Evolutionary conservation across 1,140 invertebrate genomes (phyloP).

Genomic region (Calycopis cecrops): DNA sequence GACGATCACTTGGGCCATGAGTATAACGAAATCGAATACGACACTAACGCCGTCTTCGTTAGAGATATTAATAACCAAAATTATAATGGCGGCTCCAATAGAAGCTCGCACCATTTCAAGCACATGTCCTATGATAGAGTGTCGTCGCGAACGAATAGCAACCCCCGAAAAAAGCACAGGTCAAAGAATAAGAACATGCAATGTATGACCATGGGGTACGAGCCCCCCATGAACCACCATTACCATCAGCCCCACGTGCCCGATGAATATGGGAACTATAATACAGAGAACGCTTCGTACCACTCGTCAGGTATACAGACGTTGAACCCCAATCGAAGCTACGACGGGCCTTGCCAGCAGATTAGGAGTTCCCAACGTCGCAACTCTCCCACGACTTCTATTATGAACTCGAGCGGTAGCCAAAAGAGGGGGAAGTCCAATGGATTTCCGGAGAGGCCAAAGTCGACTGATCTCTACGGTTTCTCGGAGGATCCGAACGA

Average conservation of each 20-base stretch:
- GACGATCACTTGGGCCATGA: slow-evolving; percentile 71
- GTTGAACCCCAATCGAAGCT: slow-evolving; percentile 66
- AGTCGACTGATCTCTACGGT: slow-evolving; percentile 75
- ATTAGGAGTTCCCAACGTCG: slow-evolving; percentile 60
- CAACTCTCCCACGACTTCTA: slow-evolving; percentile 64
- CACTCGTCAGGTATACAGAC: slow-evolving; percentile 71
- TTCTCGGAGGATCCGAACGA: slow-evolving; percentile 75
- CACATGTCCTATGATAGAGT: slow-evolving; percentile 71
- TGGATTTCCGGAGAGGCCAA: slow-evolving; percentile 63
- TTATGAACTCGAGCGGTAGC: slow-evolving; percentile 66
- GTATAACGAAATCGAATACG: slow-evolving; percentile 73
- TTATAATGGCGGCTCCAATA: slow-evolving; percentile 63
- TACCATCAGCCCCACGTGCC: slow-evolving; percentile 70
- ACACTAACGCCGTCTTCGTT: slow-evolving; percentile 68
- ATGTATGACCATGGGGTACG: slow-evolving; percentile 72
- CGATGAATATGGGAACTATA: slow-evolving; percentile 66
- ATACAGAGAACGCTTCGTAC: slow-evolving; percentile 69
- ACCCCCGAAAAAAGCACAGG: slow-evolving; percentile 69
- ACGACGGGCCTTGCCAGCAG: slow-evolving; percentile 50
- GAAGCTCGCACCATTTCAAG: slow-evolving; percentile 72
- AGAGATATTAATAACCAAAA: slow-evolving; percentile 71
- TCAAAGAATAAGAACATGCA: slow-evolving; percentile 68
- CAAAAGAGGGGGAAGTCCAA: slow-evolving; percentile 66
- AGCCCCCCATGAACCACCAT: slow-evolving; percentile 60
- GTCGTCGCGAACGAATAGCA: slow-evolving; percentile 70